These are phyloP conservation scores for Myoxocephalus aenaeus DNA, from an alignment of 2,797 vertebrate genomes.

Conservation along the genomic window DNA sequence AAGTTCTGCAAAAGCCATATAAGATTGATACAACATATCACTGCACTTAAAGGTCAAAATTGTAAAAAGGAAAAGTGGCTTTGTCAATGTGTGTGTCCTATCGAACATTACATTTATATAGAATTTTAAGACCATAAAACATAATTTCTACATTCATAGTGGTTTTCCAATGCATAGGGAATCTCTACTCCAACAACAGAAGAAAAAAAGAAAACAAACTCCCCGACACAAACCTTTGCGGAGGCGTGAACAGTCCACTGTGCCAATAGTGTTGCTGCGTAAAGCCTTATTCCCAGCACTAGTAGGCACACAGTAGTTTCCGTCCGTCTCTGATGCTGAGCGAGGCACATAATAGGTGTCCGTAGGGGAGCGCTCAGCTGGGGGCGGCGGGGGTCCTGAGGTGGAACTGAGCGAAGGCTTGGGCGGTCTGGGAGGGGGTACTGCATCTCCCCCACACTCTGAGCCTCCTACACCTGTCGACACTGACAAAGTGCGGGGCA, in stretches of 20 bases:
- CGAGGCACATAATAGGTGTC: conserved; percentile 88
- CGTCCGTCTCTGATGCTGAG: conserved; percentile 91
- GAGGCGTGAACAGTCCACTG: conserved; percentile 89
- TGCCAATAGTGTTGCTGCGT: conserved; percentile 95
- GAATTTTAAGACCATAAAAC: not conserved
- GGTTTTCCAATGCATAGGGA: not conserved
- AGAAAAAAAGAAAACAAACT: not conserved
- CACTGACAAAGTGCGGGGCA: conserved; percentile 88
- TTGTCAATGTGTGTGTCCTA: conserved; percentile 2
- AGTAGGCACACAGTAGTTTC: conserved; percentile 91
- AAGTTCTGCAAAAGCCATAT: not conserved
- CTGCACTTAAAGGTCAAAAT: not conserved
- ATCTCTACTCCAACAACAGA: not conserved
- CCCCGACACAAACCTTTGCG: conserved; percentile 89
- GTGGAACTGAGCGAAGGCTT: conserved; percentile 89
- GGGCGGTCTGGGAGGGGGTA: conserved; percentile 95
- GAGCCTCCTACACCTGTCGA: conserved; percentile 70
- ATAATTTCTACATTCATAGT: not conserved
- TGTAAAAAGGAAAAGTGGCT: not conserved
- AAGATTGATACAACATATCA: conserved; percentile 15
- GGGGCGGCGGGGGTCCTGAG: conserved; percentile 87
- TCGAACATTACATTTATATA: not conserved
- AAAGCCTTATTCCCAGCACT: conserved; percentile 84
- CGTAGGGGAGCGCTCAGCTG: conserved; percentile 92
- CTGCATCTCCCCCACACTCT: conserved; percentile 84